Percentiles rank a stretch among this genome's conserved stretches.
Conservation (phyloP, 2,797 vertebrate species). For the Ctenochaetus hawaiiensis region DNA sequence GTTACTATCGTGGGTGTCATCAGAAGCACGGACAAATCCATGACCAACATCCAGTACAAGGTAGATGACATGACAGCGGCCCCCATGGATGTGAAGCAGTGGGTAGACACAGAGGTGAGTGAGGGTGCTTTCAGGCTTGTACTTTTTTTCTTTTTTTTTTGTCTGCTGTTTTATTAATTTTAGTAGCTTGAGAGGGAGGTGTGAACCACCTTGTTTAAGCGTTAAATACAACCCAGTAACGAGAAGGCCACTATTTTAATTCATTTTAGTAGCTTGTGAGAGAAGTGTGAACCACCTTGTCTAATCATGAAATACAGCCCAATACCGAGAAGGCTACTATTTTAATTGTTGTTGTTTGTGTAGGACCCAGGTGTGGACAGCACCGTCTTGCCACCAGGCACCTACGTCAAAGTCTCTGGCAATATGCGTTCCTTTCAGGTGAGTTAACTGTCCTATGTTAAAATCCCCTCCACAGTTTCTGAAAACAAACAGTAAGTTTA, state of each 20-base stretch:
- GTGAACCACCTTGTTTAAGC: background rate
- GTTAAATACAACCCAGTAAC: background rate
- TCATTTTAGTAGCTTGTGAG: background rate
- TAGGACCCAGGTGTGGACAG: constrained; percentile 92
- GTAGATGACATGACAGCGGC: constrained; percentile 96
- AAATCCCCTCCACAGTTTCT: background rate
- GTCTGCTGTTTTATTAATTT: background rate
- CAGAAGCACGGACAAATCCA: constrained; percentile 94
- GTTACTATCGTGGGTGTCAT: constrained; percentile 93
- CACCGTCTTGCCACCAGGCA: constrained; percentile 92
- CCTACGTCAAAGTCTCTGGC: constrained; percentile 95
- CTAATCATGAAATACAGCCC: background rate
- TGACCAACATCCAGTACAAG: constrained; percentile 97
- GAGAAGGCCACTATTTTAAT: background rate
- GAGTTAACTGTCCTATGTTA: constrained; percentile 6
- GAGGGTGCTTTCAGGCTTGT: background rate
- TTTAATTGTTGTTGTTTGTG: background rate
- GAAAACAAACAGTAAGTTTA: background rate
- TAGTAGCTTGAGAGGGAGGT: too few species aligned
- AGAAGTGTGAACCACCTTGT: background rate
- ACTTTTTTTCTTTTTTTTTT: background rate
- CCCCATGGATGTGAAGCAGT: constrained; percentile 96
- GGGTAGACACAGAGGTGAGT: constrained; percentile 96
- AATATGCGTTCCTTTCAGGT: constrained; percentile 98
- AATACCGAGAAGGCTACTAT: background rate